phyloP scores from a whole-genome alignment of 2,888 invertebrate genomes.

The Drosophila putrida region DNA sequence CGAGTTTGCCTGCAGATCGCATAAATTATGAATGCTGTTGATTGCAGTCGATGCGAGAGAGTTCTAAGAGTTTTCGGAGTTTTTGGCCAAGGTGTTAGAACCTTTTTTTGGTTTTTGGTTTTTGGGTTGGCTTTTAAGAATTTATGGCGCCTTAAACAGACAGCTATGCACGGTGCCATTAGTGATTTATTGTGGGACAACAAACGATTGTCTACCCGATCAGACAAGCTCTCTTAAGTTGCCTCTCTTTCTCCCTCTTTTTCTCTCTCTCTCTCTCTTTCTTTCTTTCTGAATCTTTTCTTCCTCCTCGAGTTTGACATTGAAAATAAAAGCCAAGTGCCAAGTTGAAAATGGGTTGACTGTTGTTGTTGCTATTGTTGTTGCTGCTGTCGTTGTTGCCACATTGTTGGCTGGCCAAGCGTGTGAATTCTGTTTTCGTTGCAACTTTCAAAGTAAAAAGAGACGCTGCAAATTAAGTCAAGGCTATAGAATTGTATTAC shows the following conservation, averaged over 20 bases:
- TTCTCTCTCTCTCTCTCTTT: conserved; percentile 1
- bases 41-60: conserved; percentile 12
- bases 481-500: conserved; percentile 69
- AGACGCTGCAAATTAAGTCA: conserved; percentile 75
- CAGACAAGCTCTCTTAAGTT: neutral
- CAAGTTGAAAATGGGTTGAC: conserved; percentile 52
- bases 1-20: conserved; percentile 61
- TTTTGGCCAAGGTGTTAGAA: conserved; percentile 70
- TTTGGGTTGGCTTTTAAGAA: conserved; percentile 46
- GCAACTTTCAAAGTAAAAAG: conserved; percentile 79
- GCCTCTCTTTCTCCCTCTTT: neutral
- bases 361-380: conserved; percentile 21
- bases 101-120: conserved; percentile 65
- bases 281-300: conserved; percentile 5
- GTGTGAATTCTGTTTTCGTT: conserved; percentile 77
- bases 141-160: conserved; percentile 76
- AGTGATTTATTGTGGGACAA: conserved; percentile 77
- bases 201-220: conserved; percentile 54
- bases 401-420: conserved; percentile 56
- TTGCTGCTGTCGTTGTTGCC: conserved; percentile 29
- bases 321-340: conserved; percentile 68
- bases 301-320: conserved; percentile 63
- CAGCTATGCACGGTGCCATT: conserved; percentile 71
- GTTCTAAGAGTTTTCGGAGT: neutral
- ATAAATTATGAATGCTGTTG: conserved; percentile 63